Evolutionary conservation across 2,113 vertebrate species (phyloP), one percentile per base, ranked within the genome.

Genomic region (Chroicocephalus ridibundus): DNA sequence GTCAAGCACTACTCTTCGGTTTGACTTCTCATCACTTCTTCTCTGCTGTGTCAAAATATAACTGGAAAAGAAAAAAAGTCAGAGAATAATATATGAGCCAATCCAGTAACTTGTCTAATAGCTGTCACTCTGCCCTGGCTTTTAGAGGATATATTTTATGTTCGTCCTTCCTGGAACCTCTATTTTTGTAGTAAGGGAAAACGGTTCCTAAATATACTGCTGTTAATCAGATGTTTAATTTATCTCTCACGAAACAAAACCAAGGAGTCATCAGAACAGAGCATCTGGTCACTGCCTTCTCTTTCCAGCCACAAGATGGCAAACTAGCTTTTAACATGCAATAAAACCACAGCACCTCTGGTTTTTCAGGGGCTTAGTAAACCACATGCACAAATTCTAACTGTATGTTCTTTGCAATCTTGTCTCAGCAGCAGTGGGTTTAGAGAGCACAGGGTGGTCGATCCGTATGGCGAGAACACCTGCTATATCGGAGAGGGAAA

Each of bases 291-390:
- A n/a, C 36, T 72, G 44, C 42, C 3, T 94, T 87, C 96, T 91
- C 89, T 47, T 83, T 91, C 68, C 93, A 69, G 95, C 97, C 98
- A 97, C 98, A 87, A 97, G 98, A 88, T 98, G 98, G 98, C 98
- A 97, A 68, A 96, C 88, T 54, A 89, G 94, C 80, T 52, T 93
- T 91, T 87, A 54, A 42, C 66, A 96, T 96, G 55, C 11, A 9
- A 19, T 21, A 66, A 70, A 58, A 32, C 42, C 91, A 1, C 46
- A 44, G 18, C 26, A 4, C 9, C 5, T 18, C 20, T 0, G 60
- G 5, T 6, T 24, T 12, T 38, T 4, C 4, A 31, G 46, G 27
- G 31, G 27, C 14, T 10, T 9, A 2, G 22, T 60, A 55, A 44
- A 44, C n/a, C 6, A 24, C 32, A 3, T 0, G 13, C n/a, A 5